Evolutionary conservation across 1,140 invertebrate genomes (phyloP), one percentile per base, ranked within the genome.

Genomic region (Asbolus verrucosus): DNA sequence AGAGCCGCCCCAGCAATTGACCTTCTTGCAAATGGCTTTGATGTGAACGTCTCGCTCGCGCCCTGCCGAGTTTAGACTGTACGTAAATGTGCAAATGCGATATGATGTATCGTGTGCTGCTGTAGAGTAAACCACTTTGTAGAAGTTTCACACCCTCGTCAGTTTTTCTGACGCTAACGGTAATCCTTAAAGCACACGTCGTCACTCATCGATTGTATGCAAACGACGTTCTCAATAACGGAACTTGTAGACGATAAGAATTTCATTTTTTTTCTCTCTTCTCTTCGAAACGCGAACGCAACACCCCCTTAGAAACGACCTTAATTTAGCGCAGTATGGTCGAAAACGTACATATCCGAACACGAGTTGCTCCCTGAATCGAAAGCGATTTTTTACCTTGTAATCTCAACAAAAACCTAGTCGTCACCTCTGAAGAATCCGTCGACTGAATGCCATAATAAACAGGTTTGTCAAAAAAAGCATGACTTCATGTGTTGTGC

Each of bases 171-270:
- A 69, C 46, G 41, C 38, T 41, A 43, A 41, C 13, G 36, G 68
- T 69, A 73, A 73, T 70, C 72, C 67, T 31, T 60, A 43, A 70
- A 67, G 61, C 68, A 67, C 62, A 70, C 72, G 60, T 67, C 71
- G 68, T 73, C 66, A 70, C 68, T 73, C 72, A 70, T 73, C 72
- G 72, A 73, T 73, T 73, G 68, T 73, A 70, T 69, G 67, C 41
- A 73, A 73, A 70, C 43, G 54, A 66, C 63, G 63, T 66, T 50
- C 14, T 60, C 38, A 65, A 63, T 63, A 63, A 63, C 61, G 61
- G 39, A 63, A 63, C 61, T 63, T 63, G 61, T 41, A 63, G 39
- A 63, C 61, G 61, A 63, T 63, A 63, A 63, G 61, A 63, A 63
- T 63, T 63, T 63, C 61, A 63, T 63, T 63, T 63, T 63, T 63